Conservation (phyloP, 2,113 vertebrate species). For the Patagioenas fasciata region DNA sequence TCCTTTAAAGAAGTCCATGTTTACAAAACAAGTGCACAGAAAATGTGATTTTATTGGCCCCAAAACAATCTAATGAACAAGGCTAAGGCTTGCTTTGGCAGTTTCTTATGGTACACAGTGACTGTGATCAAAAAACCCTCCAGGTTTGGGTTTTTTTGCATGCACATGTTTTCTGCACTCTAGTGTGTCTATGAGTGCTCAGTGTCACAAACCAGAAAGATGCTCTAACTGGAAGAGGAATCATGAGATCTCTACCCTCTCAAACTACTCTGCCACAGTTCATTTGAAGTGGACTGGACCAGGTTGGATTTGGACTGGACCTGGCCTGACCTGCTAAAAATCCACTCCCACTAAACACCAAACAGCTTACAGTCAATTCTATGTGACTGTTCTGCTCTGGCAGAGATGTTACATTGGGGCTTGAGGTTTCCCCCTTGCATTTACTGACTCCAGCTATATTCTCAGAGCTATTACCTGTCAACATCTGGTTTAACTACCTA, state of each 20-base stretch:
- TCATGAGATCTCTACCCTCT: neutral
- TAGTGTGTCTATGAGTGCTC: neutral
- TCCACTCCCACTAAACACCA: neutral
- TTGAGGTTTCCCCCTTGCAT: accelerated
- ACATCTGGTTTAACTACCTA: neutral
- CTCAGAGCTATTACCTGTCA: neutral
- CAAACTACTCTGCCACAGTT: neutral
- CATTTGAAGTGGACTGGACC: neutral
- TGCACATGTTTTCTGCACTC: neutral
- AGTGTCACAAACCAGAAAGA: neutral
- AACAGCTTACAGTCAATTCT: neutral
- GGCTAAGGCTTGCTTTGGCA: neutral
- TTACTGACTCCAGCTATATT: neutral
- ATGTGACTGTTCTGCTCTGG: neutral
- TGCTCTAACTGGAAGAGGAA: neutral
- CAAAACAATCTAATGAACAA: neutral
- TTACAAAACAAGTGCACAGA: neutral
- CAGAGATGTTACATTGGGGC: neutral
- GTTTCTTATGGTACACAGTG: neutral
- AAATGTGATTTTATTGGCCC: neutral
- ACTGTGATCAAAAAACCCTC: neutral
- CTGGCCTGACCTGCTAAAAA: neutral
- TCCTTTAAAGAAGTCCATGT: neutral
- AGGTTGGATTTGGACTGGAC: neutral
- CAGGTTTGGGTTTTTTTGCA: neutral